Evolutionary conservation across 2,113 vertebrate genomes (phyloP), one percentile per base, ranked within the genome.

Genomic region (Xiphophorus maculatus): DNA sequence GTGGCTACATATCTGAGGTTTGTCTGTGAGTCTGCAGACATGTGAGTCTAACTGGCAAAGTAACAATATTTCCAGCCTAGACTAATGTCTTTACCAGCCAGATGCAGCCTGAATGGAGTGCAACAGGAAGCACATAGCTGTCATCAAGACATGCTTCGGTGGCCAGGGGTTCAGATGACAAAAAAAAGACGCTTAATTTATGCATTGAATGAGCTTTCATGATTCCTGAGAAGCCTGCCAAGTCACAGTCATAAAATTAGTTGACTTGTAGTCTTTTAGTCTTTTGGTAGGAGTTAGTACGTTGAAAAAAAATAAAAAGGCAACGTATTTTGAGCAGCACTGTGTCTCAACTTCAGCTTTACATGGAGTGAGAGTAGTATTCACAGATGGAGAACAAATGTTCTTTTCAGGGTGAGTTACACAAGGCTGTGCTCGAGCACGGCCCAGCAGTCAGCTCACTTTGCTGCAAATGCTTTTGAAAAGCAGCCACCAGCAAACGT

Each of bases 311-410:
- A 84, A 37, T 11, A 37, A 48, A 71, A 67, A 29, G 8, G 64
- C 58, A 73, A 81, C 71, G 74, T 86, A 77, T 87, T 80, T 60
- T 44, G 66, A 82, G 80, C 71, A 62, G 44, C n/a, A 64, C 73
- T 44, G 72, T 27, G 32, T 74, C 82, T 89, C 87, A 77, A 69
- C 87, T 81, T 86, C 76, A 69, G 37, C 87, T 85, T 66, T 70
- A 64, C 84, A 87, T 76, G 76, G 85, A 84, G 85, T 86, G 83
- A 84, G 85, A 92, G 85, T 86, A 84, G 80, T 83, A 89, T 85
- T 82, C 87, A 89, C 90, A 93, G 89, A 93, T 90, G 89, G 88
- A 84, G 88, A 91, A 91, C 91, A 90, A 93, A 93, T 91, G 88
- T 90, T 92, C 80, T 83, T 84, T 87, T 90, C 79, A 92, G 74